phyloP scores from a whole-genome alignment of 2,797 vertebrate genomes.

The Poeciliopsis presidionis region DNA sequence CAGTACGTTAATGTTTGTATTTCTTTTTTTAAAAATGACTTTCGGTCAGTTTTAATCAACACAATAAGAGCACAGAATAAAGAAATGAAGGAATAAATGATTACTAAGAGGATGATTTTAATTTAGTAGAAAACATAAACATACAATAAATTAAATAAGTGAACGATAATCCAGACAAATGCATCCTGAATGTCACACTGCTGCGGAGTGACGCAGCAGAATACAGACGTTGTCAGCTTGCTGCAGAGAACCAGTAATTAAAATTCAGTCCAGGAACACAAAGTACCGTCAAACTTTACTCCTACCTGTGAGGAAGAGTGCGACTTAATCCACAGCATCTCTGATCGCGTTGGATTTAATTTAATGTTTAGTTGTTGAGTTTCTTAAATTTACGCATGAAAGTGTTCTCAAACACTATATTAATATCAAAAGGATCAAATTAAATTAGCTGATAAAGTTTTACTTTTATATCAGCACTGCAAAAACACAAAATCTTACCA shows the following conservation, averaged over 20 bases:
- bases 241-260: background rate
- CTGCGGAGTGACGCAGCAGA: background rate
- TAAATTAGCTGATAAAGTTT: background rate
- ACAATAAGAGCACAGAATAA: background rate
- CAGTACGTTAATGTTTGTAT: background rate
- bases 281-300: background rate
- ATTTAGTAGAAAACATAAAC: background rate
- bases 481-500: too few species aligned
- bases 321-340: background rate
- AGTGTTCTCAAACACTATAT: background rate
- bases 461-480: too few species aligned
- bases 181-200: background rate
- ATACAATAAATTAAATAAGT: background rate
- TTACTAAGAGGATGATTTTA: background rate
- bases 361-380: background rate
- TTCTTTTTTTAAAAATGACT: background rate
- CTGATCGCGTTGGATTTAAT: background rate
- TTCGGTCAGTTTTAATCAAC: background rate
- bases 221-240: background rate
- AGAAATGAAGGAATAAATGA: background rate
- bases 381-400: background rate
- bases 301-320: background rate
- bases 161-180: background rate
- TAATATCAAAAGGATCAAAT: background rate
- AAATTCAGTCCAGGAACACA: slow-evolving; percentile 5